Evolutionary conservation across 2,888 invertebrate species (phyloP).

Genomic region (Ametastegia equiseti): DNA sequence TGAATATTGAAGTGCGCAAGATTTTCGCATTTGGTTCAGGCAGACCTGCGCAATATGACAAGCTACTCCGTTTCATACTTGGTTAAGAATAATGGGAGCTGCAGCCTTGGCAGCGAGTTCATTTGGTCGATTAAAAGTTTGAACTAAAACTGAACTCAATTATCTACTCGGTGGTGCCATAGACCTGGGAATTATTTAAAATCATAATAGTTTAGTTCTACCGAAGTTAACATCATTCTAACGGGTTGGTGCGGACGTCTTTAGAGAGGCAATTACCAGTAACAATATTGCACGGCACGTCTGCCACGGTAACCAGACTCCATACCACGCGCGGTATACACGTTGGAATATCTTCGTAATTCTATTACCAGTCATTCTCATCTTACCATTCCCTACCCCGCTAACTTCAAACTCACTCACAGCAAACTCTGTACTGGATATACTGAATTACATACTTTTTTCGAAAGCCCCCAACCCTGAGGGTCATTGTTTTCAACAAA

Average conservation of each 20-base stretch:
- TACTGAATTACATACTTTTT: background rate
- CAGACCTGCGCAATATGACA: background rate
- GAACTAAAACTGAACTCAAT: constrained; percentile 1
- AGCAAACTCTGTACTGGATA: background rate
- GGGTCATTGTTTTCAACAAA: background rate
- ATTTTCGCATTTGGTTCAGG: constrained; percentile 11
- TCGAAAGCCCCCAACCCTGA: background rate
- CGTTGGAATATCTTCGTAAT: background rate
- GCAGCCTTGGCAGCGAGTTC: constrained; percentile 1
- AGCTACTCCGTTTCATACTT: background rate
- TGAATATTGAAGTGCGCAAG: background rate
- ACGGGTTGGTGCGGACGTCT: background rate
- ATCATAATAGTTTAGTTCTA: background rate
- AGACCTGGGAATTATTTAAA: constrained; percentile 1
- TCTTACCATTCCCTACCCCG: background rate
- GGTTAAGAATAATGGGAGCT: background rate
- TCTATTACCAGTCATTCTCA: constrained; percentile 10
- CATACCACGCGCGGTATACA: background rate
- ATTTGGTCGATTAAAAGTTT: constrained; percentile 6
- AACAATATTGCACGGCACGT: constrained; percentile 25
- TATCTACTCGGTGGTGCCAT: background rate
- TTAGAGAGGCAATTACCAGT: constrained; percentile 18
- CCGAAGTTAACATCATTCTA: background rate
- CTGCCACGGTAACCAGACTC: background rate
- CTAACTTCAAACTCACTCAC: background rate